Conservation (phyloP, 53 echinoderm and acorn worm genomes). For the Mesocentrotus franciscanus region DNA sequence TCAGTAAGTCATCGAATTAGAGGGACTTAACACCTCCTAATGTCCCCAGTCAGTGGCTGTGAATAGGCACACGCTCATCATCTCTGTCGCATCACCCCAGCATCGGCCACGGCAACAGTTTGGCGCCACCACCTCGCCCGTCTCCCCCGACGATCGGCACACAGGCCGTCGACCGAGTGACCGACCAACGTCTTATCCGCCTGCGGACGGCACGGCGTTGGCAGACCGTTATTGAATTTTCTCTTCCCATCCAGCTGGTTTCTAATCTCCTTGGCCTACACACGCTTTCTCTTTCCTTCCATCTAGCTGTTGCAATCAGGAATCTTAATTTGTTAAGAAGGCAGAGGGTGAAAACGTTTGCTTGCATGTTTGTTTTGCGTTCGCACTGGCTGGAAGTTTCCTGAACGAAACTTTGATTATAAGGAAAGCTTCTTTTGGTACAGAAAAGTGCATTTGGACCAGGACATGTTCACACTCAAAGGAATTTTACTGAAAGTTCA, state of each 20-base stretch:
- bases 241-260: neutral
- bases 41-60: slow-evolving; percentile 50
- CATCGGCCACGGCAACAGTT: slow-evolving; percentile 44
- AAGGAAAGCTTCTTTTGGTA: neutral
- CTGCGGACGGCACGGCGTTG: neutral
- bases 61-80: slow-evolving; percentile 61
- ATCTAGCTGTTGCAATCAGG: neutral
- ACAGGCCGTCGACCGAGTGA: slow-evolving; percentile 4
- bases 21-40: slow-evolving; percentile 61
- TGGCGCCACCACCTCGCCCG: slow-evolving; percentile 63
- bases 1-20: slow-evolving; percentile 63
- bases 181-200: neutral
- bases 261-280: neutral
- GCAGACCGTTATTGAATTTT: slow-evolving; percentile 52
- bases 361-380: neutral
- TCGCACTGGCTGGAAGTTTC: neutral
- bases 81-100: neutral
- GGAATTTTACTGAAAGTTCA: neutral
- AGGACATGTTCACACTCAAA: no score
- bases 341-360: slow-evolving; percentile 11
- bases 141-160: slow-evolving; percentile 50
- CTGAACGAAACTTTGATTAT: neutral
- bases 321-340: neutral
- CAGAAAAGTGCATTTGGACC: neutral
- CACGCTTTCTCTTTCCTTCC: slow-evolving; percentile 4